Evolutionary conservation across 2,888 invertebrate species (phyloP), one percentile per base, ranked within the genome.

Genomic region (Eristalis intricaria): DNA sequence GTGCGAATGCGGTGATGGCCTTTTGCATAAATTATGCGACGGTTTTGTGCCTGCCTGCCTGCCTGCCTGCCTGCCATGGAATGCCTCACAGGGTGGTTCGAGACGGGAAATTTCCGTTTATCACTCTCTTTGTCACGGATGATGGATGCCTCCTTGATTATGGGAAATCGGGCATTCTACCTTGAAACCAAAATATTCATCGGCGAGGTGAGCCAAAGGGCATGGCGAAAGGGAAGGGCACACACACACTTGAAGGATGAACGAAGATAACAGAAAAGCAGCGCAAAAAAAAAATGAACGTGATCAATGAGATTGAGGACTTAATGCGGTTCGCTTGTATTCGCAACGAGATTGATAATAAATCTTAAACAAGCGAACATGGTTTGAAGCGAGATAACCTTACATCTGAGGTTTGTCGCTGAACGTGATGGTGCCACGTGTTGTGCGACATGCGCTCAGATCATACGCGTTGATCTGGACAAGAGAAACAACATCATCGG

Each of bases 21-120:
- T 56, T 74, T 65, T 74, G 56, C 32, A 74, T 74, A 60, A 74
- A 65, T 74, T 64, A 74, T 74, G 64, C 22, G 63, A 22, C 13
- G 22, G 13, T 61, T 38, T 60, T 29, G 35, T 19, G 19, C 35
- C 35, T 13, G 13, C 11, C 5, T 10, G 11, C n/a, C n/a, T n/a
- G n/a, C n/a, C n/a, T 19, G 19, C 35, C 35, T 13, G 13, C 11
- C 10, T 8, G 32, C 32, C 10, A 7, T 32, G 10, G 32, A 10
- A 8, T 10, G 32, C 10, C 32, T 32, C 32, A 32, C 15, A 26
- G 40, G 40, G 26, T 43, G 43, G 10, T 26, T 26, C 15, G 22
- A 7, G n/a, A 13, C 13, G 63, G 1, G n/a, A 29, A n/a, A 50
- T 8, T 19, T 19, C 50, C 1, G 50, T 19, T 8, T 19, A 19